phyloP scores from a whole-genome alignment of 2,113 vertebrate genomes.

The Ursus arctos region DNA sequence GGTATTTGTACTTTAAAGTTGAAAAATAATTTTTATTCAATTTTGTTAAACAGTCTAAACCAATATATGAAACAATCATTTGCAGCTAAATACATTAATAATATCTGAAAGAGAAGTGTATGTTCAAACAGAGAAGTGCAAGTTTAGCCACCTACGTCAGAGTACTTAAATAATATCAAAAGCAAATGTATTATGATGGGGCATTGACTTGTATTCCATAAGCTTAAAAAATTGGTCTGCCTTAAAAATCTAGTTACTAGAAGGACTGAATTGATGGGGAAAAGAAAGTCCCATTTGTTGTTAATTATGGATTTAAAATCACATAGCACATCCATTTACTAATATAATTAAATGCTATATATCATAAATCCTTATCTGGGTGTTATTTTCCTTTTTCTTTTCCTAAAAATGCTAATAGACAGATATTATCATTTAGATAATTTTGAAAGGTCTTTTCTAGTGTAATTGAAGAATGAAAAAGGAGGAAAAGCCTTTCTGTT shows the following conservation, averaged over 20 bases:
- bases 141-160: background rate
- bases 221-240: background rate
- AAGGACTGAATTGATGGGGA: background rate
- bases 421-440: constrained; percentile 24
- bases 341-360: constrained; percentile 64
- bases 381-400: background rate
- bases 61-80: background rate
- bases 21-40: background rate
- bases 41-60: background rate
- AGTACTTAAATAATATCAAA: background rate
- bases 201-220: background rate
- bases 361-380: constrained; percentile 31
- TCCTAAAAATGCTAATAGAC: constrained; percentile 56
- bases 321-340: constrained; percentile 66
- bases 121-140: background rate
- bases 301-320: constrained; percentile 71
- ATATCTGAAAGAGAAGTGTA: background rate
- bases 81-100: background rate
- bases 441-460: constrained; percentile 55
- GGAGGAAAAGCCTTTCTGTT: background rate
- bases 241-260: background rate
- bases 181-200: background rate
- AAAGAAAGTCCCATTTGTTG: constrained; percentile 67
- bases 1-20: background rate
- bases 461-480: constrained; percentile 18